Percentiles rank a stretch among this genome's conserved stretches.
Evolutionary conservation across 2,888 invertebrate species (phyloP).

Genomic region (Eilema sororculum): DNA sequence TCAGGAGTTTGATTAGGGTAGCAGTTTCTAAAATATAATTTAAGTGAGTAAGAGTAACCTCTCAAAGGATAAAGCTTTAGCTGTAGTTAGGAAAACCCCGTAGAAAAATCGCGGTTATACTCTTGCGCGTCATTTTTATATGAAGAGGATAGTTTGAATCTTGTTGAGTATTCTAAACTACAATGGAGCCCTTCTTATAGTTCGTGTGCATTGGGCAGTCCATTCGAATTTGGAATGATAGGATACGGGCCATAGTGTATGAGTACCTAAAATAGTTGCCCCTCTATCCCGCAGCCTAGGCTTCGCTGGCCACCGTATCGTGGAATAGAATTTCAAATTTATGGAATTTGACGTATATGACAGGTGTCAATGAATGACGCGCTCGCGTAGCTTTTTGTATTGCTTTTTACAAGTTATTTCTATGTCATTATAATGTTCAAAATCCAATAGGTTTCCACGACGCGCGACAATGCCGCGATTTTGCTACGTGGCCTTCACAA

Average conservation of each 20-base stretch:
- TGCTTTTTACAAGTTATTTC: neutral
- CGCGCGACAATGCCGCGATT: neutral
- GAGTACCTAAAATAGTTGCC: no score
- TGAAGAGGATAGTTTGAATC: neutral
- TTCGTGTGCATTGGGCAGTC: no score
- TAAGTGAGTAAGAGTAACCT: no score
- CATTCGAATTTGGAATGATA: no score
- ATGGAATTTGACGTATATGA: no score
- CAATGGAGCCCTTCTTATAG: no score
- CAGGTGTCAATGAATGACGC: neutral
- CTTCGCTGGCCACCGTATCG: no score
- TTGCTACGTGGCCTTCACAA: constrained; percentile 4
- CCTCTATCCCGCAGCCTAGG: no score
- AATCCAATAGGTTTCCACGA: neutral
- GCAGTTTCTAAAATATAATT: neutral
- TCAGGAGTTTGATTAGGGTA: neutral
- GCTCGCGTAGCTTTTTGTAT: neutral
- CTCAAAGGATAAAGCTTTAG: no score
- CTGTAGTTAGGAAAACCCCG: neutral
- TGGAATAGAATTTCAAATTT: no score
- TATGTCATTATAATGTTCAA: neutral
- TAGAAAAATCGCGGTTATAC: neutral
- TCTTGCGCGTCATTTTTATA: neutral
- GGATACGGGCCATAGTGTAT: no score
- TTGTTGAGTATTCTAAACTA: neutral